Conservation (phyloP, 2,797 vertebrate genomes). For the Pipistrellus kuhlii region DNA sequence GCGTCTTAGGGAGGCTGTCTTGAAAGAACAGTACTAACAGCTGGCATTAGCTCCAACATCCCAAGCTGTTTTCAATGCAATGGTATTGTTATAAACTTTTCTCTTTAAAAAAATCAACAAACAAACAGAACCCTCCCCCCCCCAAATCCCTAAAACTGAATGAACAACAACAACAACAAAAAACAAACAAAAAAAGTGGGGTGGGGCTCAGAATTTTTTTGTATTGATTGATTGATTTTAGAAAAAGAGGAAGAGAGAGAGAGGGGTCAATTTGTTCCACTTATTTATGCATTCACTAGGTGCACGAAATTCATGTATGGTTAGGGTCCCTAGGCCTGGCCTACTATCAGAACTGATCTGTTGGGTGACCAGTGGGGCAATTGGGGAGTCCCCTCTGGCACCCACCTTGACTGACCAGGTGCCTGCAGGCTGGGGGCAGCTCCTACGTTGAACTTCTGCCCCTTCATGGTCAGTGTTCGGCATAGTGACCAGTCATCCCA, state of each 20-base stretch:
- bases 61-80: conserved; percentile 89
- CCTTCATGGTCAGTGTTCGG: too few species aligned
- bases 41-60: conserved; percentile 87
- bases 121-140: too few species aligned
- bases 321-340: too few species aligned
- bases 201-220: conserved; percentile 68
- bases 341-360: too few species aligned
- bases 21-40: conserved; percentile 86
- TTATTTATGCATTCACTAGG: background rate
- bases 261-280: background rate
- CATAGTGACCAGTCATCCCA: too few species aligned
- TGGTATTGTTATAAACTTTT: conserved; percentile 87
- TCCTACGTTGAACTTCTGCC: too few species aligned
- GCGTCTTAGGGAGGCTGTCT: conserved; percentile 80
- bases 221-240: background rate
- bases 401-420: too few species aligned
- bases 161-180: conserved; percentile 34
- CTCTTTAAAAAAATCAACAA: background rate
- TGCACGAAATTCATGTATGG: background rate
- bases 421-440: too few species aligned
- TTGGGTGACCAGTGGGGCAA: too few species aligned
- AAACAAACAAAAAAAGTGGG: conserved; percentile 56
- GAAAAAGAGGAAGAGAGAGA: too few species aligned
- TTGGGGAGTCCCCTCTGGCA: too few species aligned
- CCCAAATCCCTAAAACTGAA: conserved; percentile 69